These are phyloP conservation scores for Urocolius indicus DNA, from an alignment of 2,113 vertebrate species.

Conservation along the genomic window DNA sequence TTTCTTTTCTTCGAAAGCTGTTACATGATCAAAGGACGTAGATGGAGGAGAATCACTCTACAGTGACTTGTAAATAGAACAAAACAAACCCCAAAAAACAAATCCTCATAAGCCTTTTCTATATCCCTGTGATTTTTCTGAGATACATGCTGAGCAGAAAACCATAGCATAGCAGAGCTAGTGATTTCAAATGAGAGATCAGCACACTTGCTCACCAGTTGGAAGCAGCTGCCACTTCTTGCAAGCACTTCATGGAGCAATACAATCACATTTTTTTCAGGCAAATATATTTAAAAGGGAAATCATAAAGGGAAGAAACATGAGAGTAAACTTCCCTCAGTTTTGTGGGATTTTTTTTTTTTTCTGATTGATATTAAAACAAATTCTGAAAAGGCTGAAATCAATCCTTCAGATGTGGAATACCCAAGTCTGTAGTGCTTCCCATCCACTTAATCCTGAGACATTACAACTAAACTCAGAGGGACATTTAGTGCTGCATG, in stretches of 20 bases:
- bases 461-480: neutral
- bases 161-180: neutral
- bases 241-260: neutral
- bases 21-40: slow-evolving; percentile 32
- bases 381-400: neutral
- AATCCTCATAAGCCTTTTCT: neutral
- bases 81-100: neutral
- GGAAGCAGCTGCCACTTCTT: neutral
- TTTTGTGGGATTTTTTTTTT: neutral
- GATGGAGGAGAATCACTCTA: slow-evolving; percentile 10
- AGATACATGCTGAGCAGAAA: neutral
- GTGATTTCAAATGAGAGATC: neutral
- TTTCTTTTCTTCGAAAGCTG: slow-evolving; percentile 22
- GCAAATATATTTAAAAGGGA: neutral
- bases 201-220: fast-evolving
- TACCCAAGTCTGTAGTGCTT: neutral
- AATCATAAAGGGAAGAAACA: neutral
- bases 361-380: neutral
- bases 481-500: neutral
- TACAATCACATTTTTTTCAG: neutral
- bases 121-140: slow-evolving; percentile 28
- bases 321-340: neutral
- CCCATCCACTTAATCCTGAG: neutral
- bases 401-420: neutral
- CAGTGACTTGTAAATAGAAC: neutral